A percentile compares a stretch with the other conserved stretches of the same genome.
phyloP scores from a whole-genome alignment of 2,113 vertebrate genomes.

The Campylorhamphus procurvoides region DNA sequence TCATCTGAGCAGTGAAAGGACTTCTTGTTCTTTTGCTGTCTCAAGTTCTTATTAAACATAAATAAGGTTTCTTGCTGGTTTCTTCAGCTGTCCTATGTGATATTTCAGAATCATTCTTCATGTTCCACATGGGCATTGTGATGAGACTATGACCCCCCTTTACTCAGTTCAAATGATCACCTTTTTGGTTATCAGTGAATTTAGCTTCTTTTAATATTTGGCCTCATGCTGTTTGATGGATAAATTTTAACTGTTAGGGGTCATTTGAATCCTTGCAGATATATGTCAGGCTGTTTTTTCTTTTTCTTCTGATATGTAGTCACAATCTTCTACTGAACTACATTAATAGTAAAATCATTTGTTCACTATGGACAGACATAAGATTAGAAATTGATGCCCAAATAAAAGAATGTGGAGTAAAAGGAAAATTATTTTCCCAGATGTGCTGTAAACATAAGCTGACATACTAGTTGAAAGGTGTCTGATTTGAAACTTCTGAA shows the following conservation, averaged over 20 bases:
- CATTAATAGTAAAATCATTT: background rate
- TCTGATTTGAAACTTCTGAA: background rate
- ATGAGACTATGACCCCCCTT: background rate
- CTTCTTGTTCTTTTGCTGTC: background rate
- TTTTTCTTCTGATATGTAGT: background rate
- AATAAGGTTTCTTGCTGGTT: background rate
- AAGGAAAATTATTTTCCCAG: background rate
- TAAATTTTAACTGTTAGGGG: background rate
- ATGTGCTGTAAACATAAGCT: background rate
- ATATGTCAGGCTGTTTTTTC: background rate
- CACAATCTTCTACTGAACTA: background rate
- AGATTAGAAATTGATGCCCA: background rate
- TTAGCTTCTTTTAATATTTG: background rate
- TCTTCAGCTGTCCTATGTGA: too few relatives aligned
- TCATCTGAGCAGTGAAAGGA: background rate
- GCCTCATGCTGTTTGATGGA: background rate
- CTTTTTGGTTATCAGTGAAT: background rate
- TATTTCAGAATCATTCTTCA: background rate
- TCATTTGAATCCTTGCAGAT: background rate
- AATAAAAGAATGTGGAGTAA: background rate
- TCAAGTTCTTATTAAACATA: background rate
- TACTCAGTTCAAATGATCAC: accelerated
- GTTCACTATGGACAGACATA: background rate
- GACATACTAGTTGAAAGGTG: background rate
- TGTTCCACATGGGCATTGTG: background rate